These are phyloP conservation scores for Tiliacea aurago DNA, from an alignment of 2,888 invertebrate species.

Conservation along the genomic window DNA sequence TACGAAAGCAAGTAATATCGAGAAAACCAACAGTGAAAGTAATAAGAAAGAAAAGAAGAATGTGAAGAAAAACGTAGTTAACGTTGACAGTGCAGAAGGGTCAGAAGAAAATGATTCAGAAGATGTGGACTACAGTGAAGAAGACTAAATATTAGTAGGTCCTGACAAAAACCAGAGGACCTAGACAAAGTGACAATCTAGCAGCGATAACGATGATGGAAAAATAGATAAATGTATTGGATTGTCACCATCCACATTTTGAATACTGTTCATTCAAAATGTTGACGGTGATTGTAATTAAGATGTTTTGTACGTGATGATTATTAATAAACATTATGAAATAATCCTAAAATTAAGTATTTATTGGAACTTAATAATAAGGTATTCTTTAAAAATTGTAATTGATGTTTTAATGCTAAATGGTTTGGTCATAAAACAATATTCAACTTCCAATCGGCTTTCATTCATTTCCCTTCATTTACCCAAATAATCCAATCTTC, in stretches of 20 bases:
- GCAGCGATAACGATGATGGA: not conserved
- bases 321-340: constrained; percentile 8
- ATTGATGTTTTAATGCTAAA: constrained; percentile 27
- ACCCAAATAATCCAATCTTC: not conserved
- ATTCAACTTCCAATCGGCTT: not conserved
- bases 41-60: constrained; percentile 47
- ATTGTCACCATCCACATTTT: not conserved
- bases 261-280: not conserved
- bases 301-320: constrained; percentile 33
- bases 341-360: constrained; percentile 41
- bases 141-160: constrained; percentile 40
- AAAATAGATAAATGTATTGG: not conserved
- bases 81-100: constrained; percentile 67
- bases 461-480: not conserved
- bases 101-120: constrained; percentile 71
- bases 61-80: constrained; percentile 49
- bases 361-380: constrained; percentile 33
- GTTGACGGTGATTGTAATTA: constrained; percentile 9
- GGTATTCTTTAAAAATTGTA: constrained; percentile 11
- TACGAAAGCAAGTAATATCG: constrained; percentile 5
- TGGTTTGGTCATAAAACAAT: not conserved
- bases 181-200: not conserved
- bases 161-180: not conserved
- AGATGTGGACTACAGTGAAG: constrained; percentile 66
- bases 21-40: constrained; percentile 35